phyloP scores from a whole-genome alignment of 2,888 invertebrate genomes.

The Ormyrus nitidulus region DNA sequence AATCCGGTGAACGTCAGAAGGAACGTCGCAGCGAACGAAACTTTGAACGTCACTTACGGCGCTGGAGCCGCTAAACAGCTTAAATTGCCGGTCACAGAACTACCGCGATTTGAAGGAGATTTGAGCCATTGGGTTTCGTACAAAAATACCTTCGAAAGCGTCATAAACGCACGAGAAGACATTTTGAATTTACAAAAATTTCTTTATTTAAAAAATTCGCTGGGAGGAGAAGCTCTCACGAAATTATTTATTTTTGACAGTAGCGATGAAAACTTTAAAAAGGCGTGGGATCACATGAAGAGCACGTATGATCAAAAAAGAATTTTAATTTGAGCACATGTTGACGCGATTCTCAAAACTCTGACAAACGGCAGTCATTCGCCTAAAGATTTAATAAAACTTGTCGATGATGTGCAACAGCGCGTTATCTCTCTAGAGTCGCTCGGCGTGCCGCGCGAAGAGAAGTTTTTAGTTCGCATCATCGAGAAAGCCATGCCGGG shows the following conservation, averaged over 20 bases:
- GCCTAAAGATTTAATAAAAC: background rate
- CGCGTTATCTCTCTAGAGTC: background rate
- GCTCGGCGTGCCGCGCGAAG: constrained; percentile 57
- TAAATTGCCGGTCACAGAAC: constrained; percentile 37
- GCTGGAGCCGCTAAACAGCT: too few relatives aligned
- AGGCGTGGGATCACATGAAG: constrained; percentile 40
- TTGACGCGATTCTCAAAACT: constrained; percentile 8
- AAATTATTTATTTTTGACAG: constrained; percentile 37
- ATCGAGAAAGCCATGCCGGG: background rate
- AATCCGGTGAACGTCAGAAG: too few relatives aligned
- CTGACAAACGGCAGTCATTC: background rate
- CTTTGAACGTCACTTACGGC: too few relatives aligned
- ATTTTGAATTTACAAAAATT: constrained; percentile 48
- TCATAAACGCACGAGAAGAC: constrained; percentile 52
- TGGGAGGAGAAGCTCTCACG: constrained; percentile 46
- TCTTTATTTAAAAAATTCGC: constrained; percentile 45
- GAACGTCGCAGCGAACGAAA: too few relatives aligned
- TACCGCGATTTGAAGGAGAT: constrained; percentile 10
- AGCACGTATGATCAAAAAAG: constrained; percentile 52
- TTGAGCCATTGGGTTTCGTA: constrained; percentile 42
- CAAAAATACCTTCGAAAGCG: constrained; percentile 47
- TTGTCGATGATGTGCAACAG: background rate
- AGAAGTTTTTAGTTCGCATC: background rate
- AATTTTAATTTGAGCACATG: constrained; percentile 52
- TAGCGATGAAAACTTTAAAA: constrained; percentile 49